A percentile compares a stretch with the other conserved stretches of the same genome.
Evolutionary conservation across 2,797 vertebrate species (phyloP).

Genomic region (Dryobates pubescens): DNA sequence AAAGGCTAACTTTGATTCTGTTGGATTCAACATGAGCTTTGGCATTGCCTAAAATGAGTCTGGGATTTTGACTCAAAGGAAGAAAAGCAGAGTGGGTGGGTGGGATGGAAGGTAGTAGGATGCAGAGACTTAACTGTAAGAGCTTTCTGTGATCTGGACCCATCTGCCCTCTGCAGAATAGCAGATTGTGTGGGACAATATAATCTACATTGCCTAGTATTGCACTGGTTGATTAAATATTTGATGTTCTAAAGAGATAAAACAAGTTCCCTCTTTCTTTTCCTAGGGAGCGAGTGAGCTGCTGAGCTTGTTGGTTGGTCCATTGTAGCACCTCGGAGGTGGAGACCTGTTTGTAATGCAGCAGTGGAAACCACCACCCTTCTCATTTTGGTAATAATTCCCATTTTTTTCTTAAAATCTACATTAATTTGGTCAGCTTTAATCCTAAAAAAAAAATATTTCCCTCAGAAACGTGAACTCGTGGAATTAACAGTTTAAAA

Average conservation of each 20-base stretch:
- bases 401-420: not conserved
- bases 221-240: not conserved
- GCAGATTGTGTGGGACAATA: not conserved
- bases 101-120: not conserved
- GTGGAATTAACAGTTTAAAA: not conserved
- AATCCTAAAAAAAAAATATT: not conserved
- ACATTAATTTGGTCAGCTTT: not conserved
- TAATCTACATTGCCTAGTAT: not conserved
- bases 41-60: not conserved
- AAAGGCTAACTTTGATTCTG: not conserved
- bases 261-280: not conserved
- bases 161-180: not conserved
- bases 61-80: not conserved
- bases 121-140: not conserved
- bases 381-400: not conserved
- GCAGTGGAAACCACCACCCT: not conserved
- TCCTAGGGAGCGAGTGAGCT: not conserved
- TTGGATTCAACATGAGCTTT: not conserved
- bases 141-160: not conserved
- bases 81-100: not conserved
- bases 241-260: not conserved
- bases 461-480: not conserved
- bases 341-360: not conserved
- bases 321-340: not conserved
- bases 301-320: not conserved